These are phyloP conservation scores for Drosophila villosipedis DNA, from an alignment of 2,888 invertebrate species.

Conservation along the genomic window DNA sequence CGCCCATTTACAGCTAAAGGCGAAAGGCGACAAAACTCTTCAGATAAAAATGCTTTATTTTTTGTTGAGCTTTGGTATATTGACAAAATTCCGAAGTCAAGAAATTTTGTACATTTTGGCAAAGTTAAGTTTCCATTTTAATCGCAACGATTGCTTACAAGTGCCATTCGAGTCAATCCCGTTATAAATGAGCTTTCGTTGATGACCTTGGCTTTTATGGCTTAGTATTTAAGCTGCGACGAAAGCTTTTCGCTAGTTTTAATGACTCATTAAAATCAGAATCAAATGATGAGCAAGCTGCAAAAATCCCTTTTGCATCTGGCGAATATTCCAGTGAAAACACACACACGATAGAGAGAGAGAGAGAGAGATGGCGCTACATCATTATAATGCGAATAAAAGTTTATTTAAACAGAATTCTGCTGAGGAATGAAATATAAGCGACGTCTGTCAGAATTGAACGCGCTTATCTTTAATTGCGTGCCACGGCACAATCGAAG, in stretches of 20 bases:
- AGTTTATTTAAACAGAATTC: neutral
- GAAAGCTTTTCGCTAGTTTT: neutral
- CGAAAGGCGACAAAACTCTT: neutral
- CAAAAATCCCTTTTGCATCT: neutral
- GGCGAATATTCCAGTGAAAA: neutral
- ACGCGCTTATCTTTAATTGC: constrained; percentile 50
- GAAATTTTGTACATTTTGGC: neutral
- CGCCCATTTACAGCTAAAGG: constrained; percentile 45
- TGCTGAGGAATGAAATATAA: constrained; percentile 9
- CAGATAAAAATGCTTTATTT: neutral
- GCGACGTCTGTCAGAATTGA: constrained; percentile 27
- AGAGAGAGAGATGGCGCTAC: neutral
- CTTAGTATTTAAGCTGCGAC: neutral
- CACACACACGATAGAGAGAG: neutral
- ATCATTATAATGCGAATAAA: constrained; percentile 3
- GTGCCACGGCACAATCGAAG: constrained; percentile 1
- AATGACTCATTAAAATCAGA: neutral
- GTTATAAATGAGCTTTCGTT: neutral
- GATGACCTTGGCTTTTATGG: neutral
- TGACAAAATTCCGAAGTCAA: neutral
- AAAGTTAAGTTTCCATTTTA: neutral
- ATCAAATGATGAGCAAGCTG: neutral
- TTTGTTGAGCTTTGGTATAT: neutral
- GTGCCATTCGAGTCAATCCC: neutral
- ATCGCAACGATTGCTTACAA: neutral